Evolutionary conservation across 2,888 invertebrate genomes (phyloP), one percentile per base, ranked within the genome.

Genomic region (Hoplodrina blanda): DNA sequence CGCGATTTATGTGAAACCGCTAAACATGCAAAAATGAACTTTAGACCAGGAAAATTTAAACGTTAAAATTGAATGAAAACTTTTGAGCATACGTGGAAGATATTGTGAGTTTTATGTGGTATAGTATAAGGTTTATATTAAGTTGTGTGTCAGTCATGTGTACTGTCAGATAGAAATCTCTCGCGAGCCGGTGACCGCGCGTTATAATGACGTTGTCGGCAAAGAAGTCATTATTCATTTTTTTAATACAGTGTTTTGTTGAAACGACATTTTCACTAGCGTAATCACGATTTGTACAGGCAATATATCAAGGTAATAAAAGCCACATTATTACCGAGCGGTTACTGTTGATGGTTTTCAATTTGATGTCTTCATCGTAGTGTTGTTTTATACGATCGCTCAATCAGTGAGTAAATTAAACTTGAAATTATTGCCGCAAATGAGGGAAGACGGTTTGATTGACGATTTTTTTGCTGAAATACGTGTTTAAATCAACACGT

Each of bases 211-310:
- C 91, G 93, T 90, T 91, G 94, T 91, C 93, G 93, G 93, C 90
- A 91, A 92, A 94, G 94, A 93, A 95, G 95, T 94, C 95, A 95
- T 95, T 95, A 95, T 93, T 95, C 95, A 95, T 95, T 95, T 95
- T 95, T 95, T 95, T 95, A 94, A 95, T 94, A 93, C 94, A 93
- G 91, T 93, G 94, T 95, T 95, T 95, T 95, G 95, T 95, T 93
- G 94, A 94, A 94, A 92, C 93, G 95, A 95, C 95, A 95, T 94
- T 95, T 95, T 94, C 95, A 95, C 95, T 95, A 93, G 93, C 87
- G 92, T 94, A 94, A 95, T 95, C 94, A 94, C 92, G 93, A 93
- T 92, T 92, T 91, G 94, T 92, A 92, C 92, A 91, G 91, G 94
- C 91, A 92, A 94, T 94, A 93, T 92, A 94, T 94, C 94, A 94